Evolutionary conservation across 2,888 invertebrate genomes (phyloP), one percentile per base, ranked within the genome.

Genomic region (Eugnorisma glareosa): DNA sequence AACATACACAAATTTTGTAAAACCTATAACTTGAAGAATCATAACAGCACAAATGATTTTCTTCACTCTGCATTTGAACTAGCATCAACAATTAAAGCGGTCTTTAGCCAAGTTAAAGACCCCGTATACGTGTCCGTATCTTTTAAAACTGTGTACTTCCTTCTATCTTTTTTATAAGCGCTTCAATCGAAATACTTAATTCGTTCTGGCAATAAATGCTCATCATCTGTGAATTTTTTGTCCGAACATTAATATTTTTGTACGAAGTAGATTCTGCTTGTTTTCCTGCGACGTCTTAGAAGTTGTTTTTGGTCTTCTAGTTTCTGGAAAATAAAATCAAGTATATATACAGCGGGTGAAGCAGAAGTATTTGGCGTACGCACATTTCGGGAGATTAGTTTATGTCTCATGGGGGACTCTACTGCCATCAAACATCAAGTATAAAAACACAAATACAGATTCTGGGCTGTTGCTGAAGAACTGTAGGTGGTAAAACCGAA

Each of bases 291-390:
- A 54, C 79, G 80, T 35, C 77, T 82, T n/a, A 83, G 69, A 24
- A 75, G 67, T 35, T 61, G 73, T 28, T 75, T 84, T 76, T 90
- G 90, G 76, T 93, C 89, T 88, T 92, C 89, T 37, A 94, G 86
- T 91, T 90, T 94, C 94, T 94, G 92, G 5, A 78, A 87, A 76
- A 76, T 88, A 37, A 8, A 31, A 35, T 37, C 3, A 43, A 48
- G 24, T 6, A 43, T 57, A 15, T 48, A 61, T 21, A 11, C 8
- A 2, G 10, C 24, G 21, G 5, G 5, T 45, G 45, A 48, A 24
- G 6, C 1, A 61, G 15, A 31, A 15, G 28, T 21, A 0, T 31
- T 8, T 18, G 8, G 18, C 2, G 31, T 8, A 59, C 8, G 31
- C 18, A 31, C 3, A 3, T 18, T 31, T 18, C 1, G 3, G 15